These are phyloP conservation scores for Pogonophryne albipinna DNA, from an alignment of 2,797 vertebrate species.

Conservation along the genomic window DNA sequence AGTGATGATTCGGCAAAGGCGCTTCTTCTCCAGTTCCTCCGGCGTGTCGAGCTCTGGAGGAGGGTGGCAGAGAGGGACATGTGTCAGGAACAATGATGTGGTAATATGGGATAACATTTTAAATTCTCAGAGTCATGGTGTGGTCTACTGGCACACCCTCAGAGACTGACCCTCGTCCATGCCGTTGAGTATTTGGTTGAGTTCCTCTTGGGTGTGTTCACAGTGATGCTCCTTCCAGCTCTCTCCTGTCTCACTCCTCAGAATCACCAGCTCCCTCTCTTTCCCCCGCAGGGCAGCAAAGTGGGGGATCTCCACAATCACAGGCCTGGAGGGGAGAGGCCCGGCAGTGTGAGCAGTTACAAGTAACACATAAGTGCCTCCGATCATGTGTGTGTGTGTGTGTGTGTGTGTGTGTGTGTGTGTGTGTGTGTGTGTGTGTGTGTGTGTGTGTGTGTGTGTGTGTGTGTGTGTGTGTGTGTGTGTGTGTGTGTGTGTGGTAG, in stretches of 20 bases:
- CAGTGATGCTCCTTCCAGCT: conserved; percentile 99
- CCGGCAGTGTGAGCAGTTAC: too few species aligned
- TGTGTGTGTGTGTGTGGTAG: neutral
- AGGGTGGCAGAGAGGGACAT: neutral
- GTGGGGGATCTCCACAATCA: conserved; percentile 99
- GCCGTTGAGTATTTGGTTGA: conserved; percentile 97
- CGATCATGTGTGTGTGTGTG: neutral
- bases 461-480: neutral
- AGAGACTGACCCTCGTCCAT: conserved; percentile 93
- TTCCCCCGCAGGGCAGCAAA: conserved; percentile 96
- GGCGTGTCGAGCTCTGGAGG: conserved; percentile 91
- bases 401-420: neutral
- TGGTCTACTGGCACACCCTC: neutral
- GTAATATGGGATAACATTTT: neutral
- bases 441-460: neutral
- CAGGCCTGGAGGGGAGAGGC: conserved; percentile 86
- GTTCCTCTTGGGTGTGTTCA: conserved; percentile 94
- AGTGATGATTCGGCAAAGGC: conserved; percentile 97
- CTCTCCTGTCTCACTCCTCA: conserved; percentile 97
- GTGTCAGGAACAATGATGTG: neutral
- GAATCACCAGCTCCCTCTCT: conserved; percentile 95
- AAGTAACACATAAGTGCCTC: too few species aligned
- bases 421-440: neutral
- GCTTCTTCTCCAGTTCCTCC: conserved; percentile 95
- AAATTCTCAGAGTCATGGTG: neutral